Base-by-base conservation (phyloP, 2,888 invertebrate species). In the Leptinotarsa rubiginosa region DNA sequence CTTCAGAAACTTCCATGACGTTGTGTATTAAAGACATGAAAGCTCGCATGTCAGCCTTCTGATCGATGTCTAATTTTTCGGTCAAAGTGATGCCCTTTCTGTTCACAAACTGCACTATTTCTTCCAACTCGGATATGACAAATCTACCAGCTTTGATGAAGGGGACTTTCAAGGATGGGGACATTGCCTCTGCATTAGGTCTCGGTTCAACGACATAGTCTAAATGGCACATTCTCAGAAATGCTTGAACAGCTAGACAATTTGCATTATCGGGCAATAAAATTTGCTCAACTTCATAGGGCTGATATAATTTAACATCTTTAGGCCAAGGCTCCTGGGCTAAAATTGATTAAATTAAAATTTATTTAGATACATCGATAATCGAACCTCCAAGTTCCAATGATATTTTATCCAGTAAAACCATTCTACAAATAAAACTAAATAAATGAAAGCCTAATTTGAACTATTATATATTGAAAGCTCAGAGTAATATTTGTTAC, bases 141-240 rank as follows among this genome's bases (percentile, higher is more conserved):
- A 96, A 96, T 0, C 94, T 93, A 0, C 97, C 97, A 80, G 96
- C 95, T 85, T 95, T 94, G 73, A 99, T 93, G 84, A 99, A 97
- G 0, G 99, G 99, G 0, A 99, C 93, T 81, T 94, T 92, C 0
- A 97, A 97, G 5, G 96, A 95, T 0, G 98, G 98, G 0, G 98
- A 98, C 96, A 99, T 98, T 85, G 95, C 95, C 85, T 98, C 97
- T 0, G 98, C 98, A 89, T 99, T 99, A 83, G 94, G 92, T 78
- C 94, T 90, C 82, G 94, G 93, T 80, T 96, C 95, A 5, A 97
- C 92, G 82, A 92, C 91, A 86, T 94, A 97, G 0, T 94, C 92
- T 0, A 99, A 90, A 72, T 93, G 92, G 85, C 96, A 96, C 96
- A 99, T 98, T 89, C 95, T 95, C 25, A 99, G 89, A 86, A 95